Conservation (phyloP, 2,888 invertebrate species). For the Drosophila barbarae region DNA sequence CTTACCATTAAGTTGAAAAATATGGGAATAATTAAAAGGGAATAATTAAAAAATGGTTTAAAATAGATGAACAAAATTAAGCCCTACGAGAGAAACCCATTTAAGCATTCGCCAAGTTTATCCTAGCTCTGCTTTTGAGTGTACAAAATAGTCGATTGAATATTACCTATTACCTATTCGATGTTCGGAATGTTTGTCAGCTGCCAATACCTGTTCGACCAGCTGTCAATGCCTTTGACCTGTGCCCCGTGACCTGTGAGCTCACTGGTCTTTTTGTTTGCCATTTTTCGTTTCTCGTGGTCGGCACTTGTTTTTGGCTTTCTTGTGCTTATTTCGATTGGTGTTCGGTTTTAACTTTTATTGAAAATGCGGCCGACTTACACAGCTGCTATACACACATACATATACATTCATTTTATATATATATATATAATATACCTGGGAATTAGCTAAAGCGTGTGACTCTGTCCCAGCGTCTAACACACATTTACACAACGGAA, state of each 20-base stretch:
- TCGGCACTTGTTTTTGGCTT: constrained; percentile 52
- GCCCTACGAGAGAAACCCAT: neutral
- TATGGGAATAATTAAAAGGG: too few relatives aligned
- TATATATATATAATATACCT: constrained; percentile 26
- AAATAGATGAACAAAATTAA: too few relatives aligned
- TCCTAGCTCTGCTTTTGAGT: neutral
- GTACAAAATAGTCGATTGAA: constrained; percentile 1
- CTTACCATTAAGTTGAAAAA: too few relatives aligned
- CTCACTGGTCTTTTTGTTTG: constrained; percentile 4
- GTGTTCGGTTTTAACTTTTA: constrained; percentile 44
- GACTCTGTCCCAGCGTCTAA: constrained; percentile 28
- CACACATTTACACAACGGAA: constrained; percentile 32
- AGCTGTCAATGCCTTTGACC: constrained; percentile 7
- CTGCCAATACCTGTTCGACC: constrained; percentile 20
- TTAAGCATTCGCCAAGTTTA: neutral
- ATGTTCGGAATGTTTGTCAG: constrained; percentile 10
- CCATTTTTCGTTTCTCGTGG: constrained; percentile 39
- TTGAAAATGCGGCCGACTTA: constrained; percentile 61
- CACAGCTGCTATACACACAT: constrained; percentile 41
- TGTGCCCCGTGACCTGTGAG: constrained; percentile 4
- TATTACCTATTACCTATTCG: neutral
- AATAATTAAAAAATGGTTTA: too few relatives aligned
- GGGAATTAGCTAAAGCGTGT: constrained; percentile 41
- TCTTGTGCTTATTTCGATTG: constrained; percentile 17
- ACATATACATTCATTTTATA: constrained; percentile 37